Base-by-base conservation (phyloP, 2,113 vertebrate genomes). In the Antechinus flavipes region DNA sequence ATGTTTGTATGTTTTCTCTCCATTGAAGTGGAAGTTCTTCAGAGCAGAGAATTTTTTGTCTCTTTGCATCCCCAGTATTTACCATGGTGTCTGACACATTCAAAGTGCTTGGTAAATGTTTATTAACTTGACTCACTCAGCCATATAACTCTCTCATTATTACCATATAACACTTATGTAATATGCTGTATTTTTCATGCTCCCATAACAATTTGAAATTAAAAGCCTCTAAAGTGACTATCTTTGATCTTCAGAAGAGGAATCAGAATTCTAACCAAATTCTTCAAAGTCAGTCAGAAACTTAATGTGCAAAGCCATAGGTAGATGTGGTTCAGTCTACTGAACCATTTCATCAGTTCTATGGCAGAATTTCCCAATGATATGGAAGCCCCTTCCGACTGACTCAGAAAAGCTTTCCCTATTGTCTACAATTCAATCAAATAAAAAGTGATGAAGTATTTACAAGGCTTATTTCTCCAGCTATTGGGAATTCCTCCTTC, bases 231-330 rank as follows among this genome's bases (percentile, higher is more conserved):
- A 68, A 24, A 16, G 92, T 94, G 95, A 92, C 56, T 94, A 96
- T 93, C 84, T 95, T 93, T 50, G 91, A 95, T 95, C 95, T 96
- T 96, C 91, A 95, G 97, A 95, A 96, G 93, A 96, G 54, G 58
- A 91, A 95, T 68, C n/a, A 56, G 90, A 68, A 92, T 92, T 94
- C 97, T 97, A 97, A 97, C 96, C 95, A 97, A 97, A 94, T 94
- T 97, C 89, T 93, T 35, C 19, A 47, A 95, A 94, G 54, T 54
- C 54, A 94, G 58, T 97, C 90, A 93, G 89, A 89, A 92, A 94
- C 90, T 91, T 91, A 94, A 19, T 95, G 92, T 27, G 27, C 61
- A 93, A 93, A n/a, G 52, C 95, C 95, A 96, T 95, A 97, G 93
- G 49, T 49, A 92, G 91, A 54, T 30, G 53, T 46, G 56, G 54